phyloP scores from a whole-genome alignment of 2,113 vertebrate species.

The Lophochroa leadbeateri region DNA sequence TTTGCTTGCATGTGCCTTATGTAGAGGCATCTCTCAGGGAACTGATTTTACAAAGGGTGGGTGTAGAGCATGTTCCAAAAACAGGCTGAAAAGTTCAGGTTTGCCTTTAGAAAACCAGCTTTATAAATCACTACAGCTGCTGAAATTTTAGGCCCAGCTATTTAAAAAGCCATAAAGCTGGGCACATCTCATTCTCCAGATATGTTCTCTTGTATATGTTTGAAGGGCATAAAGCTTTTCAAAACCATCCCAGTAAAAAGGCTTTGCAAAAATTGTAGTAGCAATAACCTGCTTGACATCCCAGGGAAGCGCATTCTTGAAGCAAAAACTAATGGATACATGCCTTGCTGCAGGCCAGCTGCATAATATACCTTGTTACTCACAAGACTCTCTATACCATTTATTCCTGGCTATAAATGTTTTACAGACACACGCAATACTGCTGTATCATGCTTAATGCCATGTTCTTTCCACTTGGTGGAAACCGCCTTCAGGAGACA shows the following conservation, averaged over 20 bases:
- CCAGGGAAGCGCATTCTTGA: background rate
- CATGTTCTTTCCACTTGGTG: background rate
- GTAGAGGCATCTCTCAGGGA: background rate
- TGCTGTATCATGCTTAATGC: background rate
- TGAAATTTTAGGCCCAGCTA: background rate
- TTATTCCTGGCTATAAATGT: background rate
- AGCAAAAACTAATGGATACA: background rate
- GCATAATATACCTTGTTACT: background rate
- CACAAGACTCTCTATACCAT: background rate
- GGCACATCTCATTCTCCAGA: background rate
- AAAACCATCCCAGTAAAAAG: background rate
- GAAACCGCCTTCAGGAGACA: background rate
- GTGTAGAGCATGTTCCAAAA: background rate
- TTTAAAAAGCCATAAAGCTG: background rate
- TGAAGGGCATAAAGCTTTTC: background rate
- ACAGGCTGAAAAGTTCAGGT: background rate
- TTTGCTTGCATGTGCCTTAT: background rate
- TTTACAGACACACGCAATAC: background rate
- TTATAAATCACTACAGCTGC: background rate
- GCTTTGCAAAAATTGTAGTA: background rate
- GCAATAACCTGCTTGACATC: background rate
- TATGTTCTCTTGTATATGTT: accelerated
- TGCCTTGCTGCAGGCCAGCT: background rate
- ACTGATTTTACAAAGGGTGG: background rate
- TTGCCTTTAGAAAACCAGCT: background rate